Evolutionary conservation across 35 echinoderm and acorn worm species (phyloP).

Genomic region (Heliocidaris tuberculata): DNA sequence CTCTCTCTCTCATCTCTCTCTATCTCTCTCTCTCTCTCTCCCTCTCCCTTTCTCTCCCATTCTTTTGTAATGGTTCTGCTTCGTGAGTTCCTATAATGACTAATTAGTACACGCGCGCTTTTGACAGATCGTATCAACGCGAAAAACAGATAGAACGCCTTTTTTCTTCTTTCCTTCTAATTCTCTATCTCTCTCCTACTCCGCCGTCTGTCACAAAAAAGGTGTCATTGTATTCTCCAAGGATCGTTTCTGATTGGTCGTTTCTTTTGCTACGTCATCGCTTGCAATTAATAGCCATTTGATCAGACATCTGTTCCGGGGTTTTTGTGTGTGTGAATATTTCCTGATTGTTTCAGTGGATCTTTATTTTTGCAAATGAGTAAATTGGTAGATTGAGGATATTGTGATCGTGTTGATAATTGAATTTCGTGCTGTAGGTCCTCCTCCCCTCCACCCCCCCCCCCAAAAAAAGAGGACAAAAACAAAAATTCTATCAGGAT

Average conservation of each 20-base stretch:
- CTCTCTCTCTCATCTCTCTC: not conserved
- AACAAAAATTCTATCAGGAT: too few species aligned
- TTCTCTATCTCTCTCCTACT: not conserved
- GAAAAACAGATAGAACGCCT: slow-evolving; percentile 7
- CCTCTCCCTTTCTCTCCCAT: not conserved
- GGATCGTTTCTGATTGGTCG: not conserved
- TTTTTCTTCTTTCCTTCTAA: not conserved
- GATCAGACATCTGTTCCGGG: not conserved
- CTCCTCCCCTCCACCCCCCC: not conserved
- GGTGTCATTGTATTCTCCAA: not conserved
- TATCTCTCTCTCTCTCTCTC: not conserved
- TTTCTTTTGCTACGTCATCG: slow-evolving; percentile 4
- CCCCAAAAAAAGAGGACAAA: too few species aligned
- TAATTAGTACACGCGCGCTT: slow-evolving; percentile 12
- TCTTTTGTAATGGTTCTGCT: not conserved
- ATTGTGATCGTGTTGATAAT: not conserved
- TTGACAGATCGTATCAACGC: slow-evolving; percentile 20
- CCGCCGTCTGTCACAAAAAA: slow-evolving; percentile 10
- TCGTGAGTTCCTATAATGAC: not conserved
- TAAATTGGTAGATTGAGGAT: not conserved
- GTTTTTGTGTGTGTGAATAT: not conserved
- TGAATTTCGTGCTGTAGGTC: not conserved
- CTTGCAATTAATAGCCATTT: slow-evolving; percentile 20
- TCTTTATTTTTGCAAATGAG: not conserved
- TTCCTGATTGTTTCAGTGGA: not conserved